Conservation (phyloP, 1,140 invertebrate species). For the Drosophila leontia region DNA sequence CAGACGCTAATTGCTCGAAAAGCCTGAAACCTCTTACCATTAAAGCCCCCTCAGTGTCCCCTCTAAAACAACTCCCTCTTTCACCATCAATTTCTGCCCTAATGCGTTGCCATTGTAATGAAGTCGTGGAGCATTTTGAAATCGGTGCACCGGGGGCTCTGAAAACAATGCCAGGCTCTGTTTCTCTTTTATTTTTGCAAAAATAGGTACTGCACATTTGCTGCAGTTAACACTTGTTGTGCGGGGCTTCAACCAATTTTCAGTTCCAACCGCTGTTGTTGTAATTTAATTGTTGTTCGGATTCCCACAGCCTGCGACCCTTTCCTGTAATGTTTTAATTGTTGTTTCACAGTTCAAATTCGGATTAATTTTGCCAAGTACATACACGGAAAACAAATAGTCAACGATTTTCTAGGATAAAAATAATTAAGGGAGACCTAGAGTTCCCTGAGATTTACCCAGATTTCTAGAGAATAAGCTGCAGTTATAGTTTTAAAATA, state of each 20-base stretch:
- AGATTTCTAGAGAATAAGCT: not conserved
- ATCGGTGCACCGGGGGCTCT: conserved; percentile 47
- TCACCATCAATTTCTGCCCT: conserved; percentile 46
- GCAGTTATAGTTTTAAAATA: too few relatives aligned
- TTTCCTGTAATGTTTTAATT: conserved; percentile 27
- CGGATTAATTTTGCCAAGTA: conserved; percentile 3
- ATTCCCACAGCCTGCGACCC: conserved; percentile 17
- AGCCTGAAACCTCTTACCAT: conserved; percentile 47
- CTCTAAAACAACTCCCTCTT: conserved; percentile 1
- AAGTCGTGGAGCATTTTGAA: conserved; percentile 51
- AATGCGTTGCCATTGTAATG: conserved; percentile 59
- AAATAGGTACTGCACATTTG: conserved; percentile 64
- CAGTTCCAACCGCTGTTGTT: conserved; percentile 24
- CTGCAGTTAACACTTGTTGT: conserved; percentile 72
- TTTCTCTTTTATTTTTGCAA: conserved; percentile 37
- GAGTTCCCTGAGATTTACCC: too few relatives aligned
- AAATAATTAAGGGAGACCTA: too few relatives aligned
- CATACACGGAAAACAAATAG: not conserved
- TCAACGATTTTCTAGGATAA: not conserved
- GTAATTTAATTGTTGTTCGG: conserved; percentile 63
- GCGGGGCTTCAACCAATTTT: conserved; percentile 13
- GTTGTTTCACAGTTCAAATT: conserved; percentile 17
- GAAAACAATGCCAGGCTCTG: conserved; percentile 59
- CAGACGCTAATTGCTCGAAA: conserved; percentile 79
- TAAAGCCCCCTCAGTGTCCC: not conserved